These are phyloP conservation scores for Scopus umbretta DNA, from an alignment of 2,113 vertebrate species.

Conservation along the genomic window DNA sequence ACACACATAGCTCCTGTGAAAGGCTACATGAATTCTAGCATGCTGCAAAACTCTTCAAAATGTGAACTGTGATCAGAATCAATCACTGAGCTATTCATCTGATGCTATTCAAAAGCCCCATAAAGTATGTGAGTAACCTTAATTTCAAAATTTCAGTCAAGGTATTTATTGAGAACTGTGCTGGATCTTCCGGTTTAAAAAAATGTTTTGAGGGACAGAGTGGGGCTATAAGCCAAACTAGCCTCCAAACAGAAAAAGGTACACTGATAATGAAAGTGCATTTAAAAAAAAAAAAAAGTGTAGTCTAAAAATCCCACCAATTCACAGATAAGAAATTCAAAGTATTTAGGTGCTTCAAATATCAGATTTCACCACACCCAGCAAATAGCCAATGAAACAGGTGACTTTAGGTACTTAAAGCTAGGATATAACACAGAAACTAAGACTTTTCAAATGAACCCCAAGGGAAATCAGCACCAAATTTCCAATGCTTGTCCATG, in stretches of 20 bases:
- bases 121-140: background rate
- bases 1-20: background rate
- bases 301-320: background rate
- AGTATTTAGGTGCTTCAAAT: background rate
- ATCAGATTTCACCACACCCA: background rate
- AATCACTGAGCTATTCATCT: slow-evolving; percentile 18
- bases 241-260: background rate
- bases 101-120: background rate
- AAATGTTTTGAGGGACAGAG: background rate
- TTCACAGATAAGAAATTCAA: background rate
- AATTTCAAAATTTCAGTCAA: background rate
- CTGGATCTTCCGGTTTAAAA: background rate
- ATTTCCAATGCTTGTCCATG: background rate
- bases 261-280: background rate
- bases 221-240: background rate
- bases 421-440: background rate
- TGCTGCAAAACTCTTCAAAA: background rate
- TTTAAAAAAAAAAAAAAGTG: background rate
- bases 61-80: slow-evolving; percentile 14
- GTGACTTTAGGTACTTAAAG: background rate
- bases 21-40: background rate
- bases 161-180: background rate
- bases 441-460: background rate
- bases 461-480: background rate
- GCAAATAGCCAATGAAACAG: background rate